phyloP scores from a whole-genome alignment of 1,140 invertebrate species.

The Psilanteris sp. region DNA sequence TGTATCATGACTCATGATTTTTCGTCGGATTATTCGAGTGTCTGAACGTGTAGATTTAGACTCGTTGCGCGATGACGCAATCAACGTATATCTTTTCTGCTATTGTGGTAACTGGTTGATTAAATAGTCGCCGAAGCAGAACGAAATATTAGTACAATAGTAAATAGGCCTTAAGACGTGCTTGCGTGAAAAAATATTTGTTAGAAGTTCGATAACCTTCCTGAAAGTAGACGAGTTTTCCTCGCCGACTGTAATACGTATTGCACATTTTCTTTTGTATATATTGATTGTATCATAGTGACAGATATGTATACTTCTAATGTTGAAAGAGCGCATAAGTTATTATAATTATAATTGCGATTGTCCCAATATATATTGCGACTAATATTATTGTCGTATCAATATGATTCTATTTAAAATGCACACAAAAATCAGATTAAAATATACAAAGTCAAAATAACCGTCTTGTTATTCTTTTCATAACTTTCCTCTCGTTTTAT shows the following conservation, averaged over 20 bases:
- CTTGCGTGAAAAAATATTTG: conserved; percentile 63
- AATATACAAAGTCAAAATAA: conserved; percentile 59
- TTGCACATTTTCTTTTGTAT: conserved; percentile 71
- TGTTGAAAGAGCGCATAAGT: conserved; percentile 62
- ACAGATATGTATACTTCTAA: conserved; percentile 64
- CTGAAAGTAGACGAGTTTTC: conserved; percentile 69
- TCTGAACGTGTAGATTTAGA: conserved; percentile 64
- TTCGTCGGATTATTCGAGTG: conserved; percentile 58
- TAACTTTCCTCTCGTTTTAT: too few species aligned
- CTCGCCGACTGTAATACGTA: conserved; percentile 55
- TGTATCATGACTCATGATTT: conserved; percentile 55
- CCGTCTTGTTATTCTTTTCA: too few species aligned
- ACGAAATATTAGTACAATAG: conserved; percentile 66
- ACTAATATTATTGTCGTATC: conserved; percentile 67
- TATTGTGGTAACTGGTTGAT: conserved; percentile 51
- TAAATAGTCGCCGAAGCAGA: conserved; percentile 54
- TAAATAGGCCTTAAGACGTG: conserved; percentile 66
- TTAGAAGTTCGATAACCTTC: conserved; percentile 73
- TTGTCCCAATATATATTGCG: conserved; percentile 57
- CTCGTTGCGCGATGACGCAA: conserved; percentile 36
- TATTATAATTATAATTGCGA: conserved; percentile 62
- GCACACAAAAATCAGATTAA: conserved; percentile 68
- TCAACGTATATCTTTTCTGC: conserved; percentile 56
- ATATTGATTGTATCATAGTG: conserved; percentile 75
- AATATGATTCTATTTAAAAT: conserved; percentile 73